Percentiles rank a stretch among this genome's conserved stretches.
These are phyloP conservation scores for Leptopterna dolabrata DNA, from an alignment of 2,888 invertebrate genomes.

Conservation along the genomic window DNA sequence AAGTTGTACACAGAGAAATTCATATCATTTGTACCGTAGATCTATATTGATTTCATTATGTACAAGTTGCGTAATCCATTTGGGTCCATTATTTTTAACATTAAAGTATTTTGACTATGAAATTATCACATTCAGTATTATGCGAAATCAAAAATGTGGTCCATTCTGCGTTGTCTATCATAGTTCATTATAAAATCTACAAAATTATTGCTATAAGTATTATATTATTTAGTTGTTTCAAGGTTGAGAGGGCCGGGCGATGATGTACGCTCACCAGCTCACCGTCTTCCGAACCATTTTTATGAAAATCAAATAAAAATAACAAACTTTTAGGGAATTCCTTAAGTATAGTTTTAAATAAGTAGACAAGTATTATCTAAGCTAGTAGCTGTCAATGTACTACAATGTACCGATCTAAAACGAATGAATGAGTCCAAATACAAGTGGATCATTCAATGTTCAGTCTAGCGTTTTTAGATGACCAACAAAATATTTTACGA, in stretches of 20 bases:
- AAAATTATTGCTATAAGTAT: not conserved
- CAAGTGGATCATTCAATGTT: no score
- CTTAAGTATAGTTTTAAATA: no score
- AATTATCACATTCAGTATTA: not conserved
- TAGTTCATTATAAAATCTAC: not conserved
- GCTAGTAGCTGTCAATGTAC: not conserved
- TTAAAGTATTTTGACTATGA: not conserved
- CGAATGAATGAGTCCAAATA: not conserved
- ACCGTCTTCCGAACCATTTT: not conserved
- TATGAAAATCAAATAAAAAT: not conserved
- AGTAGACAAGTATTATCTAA: not conserved
- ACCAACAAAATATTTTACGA: no score
- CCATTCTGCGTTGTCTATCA: not conserved
- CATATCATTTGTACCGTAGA: no score
- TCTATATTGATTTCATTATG: no score
- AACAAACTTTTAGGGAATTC: not conserved
- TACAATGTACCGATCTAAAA: not conserved
- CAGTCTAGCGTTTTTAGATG: no score
- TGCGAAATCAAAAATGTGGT: not conserved
- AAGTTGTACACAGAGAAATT: no score
- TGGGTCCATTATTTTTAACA: no score
- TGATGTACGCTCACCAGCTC: not conserved
- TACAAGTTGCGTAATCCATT: no score
- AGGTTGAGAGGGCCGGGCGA: not conserved
- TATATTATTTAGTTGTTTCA: not conserved